phyloP scores from a whole-genome alignment of 64 coral and sea anemone species.

The Pocillopora verrucosa region DNA sequence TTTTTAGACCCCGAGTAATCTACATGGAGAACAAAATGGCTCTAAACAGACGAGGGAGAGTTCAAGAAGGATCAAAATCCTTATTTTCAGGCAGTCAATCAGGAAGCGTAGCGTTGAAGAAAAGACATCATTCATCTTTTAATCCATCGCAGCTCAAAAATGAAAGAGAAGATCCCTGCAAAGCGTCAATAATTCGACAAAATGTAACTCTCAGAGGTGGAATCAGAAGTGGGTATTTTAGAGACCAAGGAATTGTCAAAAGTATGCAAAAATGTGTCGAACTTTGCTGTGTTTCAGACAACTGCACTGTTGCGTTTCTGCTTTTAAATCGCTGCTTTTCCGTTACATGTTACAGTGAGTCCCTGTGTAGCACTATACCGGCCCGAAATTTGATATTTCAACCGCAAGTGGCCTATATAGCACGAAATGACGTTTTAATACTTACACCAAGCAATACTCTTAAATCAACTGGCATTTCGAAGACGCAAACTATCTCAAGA shows the following conservation, averaged over 20 bases:
- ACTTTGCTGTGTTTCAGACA: slow-evolving; percentile 53
- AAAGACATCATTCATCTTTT: neutral
- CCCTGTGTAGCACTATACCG: slow-evolving; percentile 46
- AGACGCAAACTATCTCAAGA: neutral
- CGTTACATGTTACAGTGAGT: slow-evolving; percentile 66
- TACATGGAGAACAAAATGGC: slow-evolving; percentile 33
- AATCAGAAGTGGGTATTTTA: slow-evolving; percentile 76
- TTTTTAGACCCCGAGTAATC: slow-evolving; percentile 65
- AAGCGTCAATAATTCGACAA: slow-evolving; percentile 4
- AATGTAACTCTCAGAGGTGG: slow-evolving; percentile 68
- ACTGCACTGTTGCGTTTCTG: slow-evolving; percentile 79
- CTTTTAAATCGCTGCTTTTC: slow-evolving; percentile 68
- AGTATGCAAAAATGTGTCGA: slow-evolving; percentile 63
- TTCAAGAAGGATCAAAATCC: neutral
- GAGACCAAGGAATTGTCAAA: slow-evolving; percentile 66
- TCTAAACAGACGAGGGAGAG: neutral
- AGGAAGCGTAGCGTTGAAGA: neutral
- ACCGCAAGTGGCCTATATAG: slow-evolving; percentile 30
- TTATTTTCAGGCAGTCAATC: neutral
- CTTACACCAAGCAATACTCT: neutral
- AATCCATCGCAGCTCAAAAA: neutral
- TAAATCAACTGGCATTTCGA: neutral
- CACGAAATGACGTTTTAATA: neutral
- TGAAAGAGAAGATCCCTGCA: neutral
- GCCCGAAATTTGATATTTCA: slow-evolving; percentile 45